Evolutionary conservation across 2,888 invertebrate species (phyloP).

Genomic region (Anodontia alba): DNA sequence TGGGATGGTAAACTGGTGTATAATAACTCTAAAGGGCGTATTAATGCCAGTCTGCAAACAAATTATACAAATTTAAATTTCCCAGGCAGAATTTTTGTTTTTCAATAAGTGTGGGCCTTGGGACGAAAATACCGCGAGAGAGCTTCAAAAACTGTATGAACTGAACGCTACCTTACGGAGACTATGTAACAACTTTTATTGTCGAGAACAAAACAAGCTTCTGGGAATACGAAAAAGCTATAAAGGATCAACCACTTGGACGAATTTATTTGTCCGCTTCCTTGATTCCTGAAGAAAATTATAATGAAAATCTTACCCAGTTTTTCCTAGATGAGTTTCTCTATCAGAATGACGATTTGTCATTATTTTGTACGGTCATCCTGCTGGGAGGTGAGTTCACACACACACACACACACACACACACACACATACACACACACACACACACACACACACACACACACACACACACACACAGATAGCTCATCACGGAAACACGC

Average conservation of each 20-base stretch:
- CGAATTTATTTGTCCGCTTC: slow-evolving; percentile 31
- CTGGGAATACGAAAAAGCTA: background rate
- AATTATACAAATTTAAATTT: background rate
- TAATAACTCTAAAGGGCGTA: slow-evolving; percentile 17
- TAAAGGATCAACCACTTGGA: background rate
- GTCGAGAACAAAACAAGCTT: slow-evolving; percentile 1
- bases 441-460: too few species aligned
- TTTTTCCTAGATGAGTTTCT: slow-evolving; percentile 23
- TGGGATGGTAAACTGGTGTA: slow-evolving; percentile 61
- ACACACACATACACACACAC: too few species aligned
- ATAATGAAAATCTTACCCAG: background rate
- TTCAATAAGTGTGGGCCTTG: slow-evolving; percentile 56
- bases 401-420: too few species aligned
- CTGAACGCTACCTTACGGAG: background rate
- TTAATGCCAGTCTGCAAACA: background rate
- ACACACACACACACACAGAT: too few species aligned
- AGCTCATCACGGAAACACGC: too few species aligned
- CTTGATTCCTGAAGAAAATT: slow-evolving; percentile 26
- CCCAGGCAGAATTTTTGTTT: slow-evolving; percentile 30
- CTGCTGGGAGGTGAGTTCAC: background rate
- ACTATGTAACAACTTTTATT: background rate
- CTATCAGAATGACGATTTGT: background rate
- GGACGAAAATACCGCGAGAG: slow-evolving; percentile 39
- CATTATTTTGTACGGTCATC: background rate
- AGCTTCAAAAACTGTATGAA: background rate